phyloP scores from a whole-genome alignment of 2,113 vertebrate species.

The Eulemur macaco region DNA sequence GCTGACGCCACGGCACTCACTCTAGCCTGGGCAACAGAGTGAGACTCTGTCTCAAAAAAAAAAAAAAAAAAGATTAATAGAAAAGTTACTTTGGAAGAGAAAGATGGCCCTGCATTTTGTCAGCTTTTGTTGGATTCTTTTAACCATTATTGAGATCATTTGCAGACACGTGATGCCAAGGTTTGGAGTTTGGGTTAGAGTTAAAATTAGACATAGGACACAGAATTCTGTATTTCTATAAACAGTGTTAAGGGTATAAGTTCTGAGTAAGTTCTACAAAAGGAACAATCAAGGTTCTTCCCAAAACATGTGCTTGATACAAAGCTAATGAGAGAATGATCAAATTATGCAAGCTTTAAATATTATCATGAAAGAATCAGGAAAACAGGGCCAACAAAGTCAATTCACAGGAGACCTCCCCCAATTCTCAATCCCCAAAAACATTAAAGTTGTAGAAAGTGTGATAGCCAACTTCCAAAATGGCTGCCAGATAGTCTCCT shows the following conservation, averaged over 20 bases:
- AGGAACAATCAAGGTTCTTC: neutral
- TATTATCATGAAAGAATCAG: neutral
- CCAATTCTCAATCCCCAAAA: neutral
- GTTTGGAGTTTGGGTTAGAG: neutral
- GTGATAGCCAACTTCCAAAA: neutral
- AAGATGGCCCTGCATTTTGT: neutral
- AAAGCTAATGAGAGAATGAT: neutral
- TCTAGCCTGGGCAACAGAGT: too few species aligned
- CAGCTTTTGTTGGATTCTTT: neutral
- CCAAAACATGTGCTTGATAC: neutral
- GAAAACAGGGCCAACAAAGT: neutral
- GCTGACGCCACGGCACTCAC: too few species aligned
- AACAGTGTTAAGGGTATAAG: neutral
- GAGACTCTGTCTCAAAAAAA: too few species aligned
- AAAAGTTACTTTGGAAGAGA: neutral
- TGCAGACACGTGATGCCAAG: neutral
- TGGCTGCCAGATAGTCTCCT: neutral
- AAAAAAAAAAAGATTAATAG: neutral
- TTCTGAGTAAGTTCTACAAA: neutral
- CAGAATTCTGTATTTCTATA: neutral
- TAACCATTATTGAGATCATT: neutral
- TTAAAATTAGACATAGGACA: neutral
- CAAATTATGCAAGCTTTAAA: neutral
- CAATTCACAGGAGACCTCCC: neutral
- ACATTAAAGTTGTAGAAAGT: neutral